phyloP scores from a whole-genome alignment of 2,888 invertebrate species.

The Epistrophe eligans region DNA sequence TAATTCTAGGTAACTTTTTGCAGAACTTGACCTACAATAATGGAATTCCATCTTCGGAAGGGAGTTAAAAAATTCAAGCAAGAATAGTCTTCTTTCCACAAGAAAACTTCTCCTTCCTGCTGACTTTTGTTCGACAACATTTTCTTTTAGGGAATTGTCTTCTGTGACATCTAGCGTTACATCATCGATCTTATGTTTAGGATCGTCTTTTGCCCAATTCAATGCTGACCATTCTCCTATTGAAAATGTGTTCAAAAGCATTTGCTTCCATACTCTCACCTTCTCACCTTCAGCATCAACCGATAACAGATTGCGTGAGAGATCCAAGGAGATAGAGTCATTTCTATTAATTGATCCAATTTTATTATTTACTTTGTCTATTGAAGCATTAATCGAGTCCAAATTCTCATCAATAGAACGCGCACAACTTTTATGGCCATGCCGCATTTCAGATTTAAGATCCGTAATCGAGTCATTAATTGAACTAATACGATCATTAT shows the following conservation, averaged over 20 bases:
- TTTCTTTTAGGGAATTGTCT: constrained; percentile 1
- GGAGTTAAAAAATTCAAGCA: constrained; percentile 15
- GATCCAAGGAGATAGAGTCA: too few species aligned
- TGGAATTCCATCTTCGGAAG: constrained; percentile 15
- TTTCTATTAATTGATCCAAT: too few species aligned
- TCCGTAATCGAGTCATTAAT: too few species aligned
- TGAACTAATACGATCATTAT: too few species aligned
- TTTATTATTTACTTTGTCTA: too few species aligned
- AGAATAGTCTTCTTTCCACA: constrained; percentile 11
- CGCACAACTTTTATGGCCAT: too few species aligned
- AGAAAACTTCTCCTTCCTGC: background rate
- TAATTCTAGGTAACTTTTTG: constrained; percentile 28
- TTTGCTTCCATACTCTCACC: constrained; percentile 23
- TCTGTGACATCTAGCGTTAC: background rate
- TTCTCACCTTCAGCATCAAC: too few species aligned
- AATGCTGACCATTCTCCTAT: constrained; percentile 10
- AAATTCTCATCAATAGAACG: too few species aligned
- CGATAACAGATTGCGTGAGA: too few species aligned
- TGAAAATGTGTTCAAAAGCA: constrained; percentile 12
- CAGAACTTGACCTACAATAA: constrained; percentile 24
- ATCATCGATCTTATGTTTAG: background rate
- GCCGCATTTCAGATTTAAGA: too few species aligned
- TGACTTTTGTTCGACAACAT: background rate
- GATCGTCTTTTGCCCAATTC: constrained; percentile 3
- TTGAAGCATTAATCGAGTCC: too few species aligned